Evolutionary conservation across 2,113 vertebrate species (phyloP).

Genomic region (Gavia stellata): DNA sequence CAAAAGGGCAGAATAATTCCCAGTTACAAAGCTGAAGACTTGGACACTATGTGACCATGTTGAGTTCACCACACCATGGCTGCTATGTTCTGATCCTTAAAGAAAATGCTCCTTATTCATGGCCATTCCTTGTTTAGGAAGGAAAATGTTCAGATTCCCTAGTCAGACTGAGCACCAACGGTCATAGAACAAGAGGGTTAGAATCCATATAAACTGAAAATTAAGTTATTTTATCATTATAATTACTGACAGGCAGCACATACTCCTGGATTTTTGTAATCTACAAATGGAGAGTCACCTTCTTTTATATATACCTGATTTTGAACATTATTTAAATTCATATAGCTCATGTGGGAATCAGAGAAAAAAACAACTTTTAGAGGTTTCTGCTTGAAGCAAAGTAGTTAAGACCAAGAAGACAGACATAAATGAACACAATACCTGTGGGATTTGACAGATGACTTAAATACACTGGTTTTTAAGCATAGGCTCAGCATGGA

Average conservation of each 20-base stretch:
- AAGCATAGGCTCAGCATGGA: not conserved
- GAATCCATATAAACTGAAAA: not conserved
- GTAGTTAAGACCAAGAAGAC: not conserved
- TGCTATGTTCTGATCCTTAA: not conserved
- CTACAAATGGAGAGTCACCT: not conserved
- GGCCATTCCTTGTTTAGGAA: not conserved
- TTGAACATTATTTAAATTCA: not conserved
- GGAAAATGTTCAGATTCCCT: not conserved
- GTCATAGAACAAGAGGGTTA: not conserved
- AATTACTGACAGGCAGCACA: not conserved
- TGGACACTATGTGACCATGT: not conserved
- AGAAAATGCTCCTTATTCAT: not conserved
- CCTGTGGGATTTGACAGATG: not conserved
- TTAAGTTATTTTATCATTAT: not conserved
- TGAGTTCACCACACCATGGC: not conserved
- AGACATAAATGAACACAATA: not conserved
- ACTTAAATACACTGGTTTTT: not conserved
- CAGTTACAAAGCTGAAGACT: not conserved
- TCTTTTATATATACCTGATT: not conserved
- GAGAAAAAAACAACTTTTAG: not conserved
- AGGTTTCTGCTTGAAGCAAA: not conserved
- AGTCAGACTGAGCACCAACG: not conserved
- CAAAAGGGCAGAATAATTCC: not conserved
- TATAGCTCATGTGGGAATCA: not conserved
- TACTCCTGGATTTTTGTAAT: not conserved